A percentile compares a stretch with the other conserved stretches of the same genome.
Conservation (phyloP, 2,888 invertebrate genomes). For the Thumatha senex region DNA sequence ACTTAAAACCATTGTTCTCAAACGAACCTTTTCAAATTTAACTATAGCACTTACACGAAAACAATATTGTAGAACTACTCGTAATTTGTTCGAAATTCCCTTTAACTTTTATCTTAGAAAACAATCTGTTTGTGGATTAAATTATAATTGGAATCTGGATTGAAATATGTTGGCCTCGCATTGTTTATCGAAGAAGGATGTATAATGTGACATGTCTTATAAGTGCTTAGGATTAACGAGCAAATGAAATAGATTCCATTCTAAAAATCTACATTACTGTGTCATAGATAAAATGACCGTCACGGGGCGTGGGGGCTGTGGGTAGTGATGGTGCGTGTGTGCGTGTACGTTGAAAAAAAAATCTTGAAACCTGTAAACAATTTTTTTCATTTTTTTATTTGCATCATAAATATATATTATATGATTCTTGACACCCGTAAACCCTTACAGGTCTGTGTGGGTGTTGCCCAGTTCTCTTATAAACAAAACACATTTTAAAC, state of each 20-base stretch:
- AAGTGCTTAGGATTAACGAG: neutral
- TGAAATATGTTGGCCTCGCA: neutral
- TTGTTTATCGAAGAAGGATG: neutral
- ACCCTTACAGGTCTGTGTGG: no score
- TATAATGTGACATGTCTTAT: neutral
- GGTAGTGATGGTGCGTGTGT: no score
- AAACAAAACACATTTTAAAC: no score
- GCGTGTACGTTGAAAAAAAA: no score
- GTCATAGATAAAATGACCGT: no score
- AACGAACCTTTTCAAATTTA: constrained; percentile 61
- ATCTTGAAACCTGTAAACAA: no score
- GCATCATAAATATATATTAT: no score
- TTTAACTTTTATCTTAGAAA: constrained; percentile 11
- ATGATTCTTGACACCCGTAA: no score
- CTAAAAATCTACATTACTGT: no score
- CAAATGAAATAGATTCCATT: neutral
- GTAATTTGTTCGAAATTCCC: constrained; percentile 18
- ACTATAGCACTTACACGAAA: constrained; percentile 46
- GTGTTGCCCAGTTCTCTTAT: no score
- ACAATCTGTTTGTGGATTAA: constrained; percentile 7
- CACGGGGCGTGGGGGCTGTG: no score
- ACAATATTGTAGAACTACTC: constrained; percentile 31
- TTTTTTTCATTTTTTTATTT: no score
- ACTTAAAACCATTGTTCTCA: constrained; percentile 77
- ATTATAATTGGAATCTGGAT: neutral